Base-by-base conservation (phyloP, 1,140 invertebrate species). In the Trichogramma pretiosum region DNA sequence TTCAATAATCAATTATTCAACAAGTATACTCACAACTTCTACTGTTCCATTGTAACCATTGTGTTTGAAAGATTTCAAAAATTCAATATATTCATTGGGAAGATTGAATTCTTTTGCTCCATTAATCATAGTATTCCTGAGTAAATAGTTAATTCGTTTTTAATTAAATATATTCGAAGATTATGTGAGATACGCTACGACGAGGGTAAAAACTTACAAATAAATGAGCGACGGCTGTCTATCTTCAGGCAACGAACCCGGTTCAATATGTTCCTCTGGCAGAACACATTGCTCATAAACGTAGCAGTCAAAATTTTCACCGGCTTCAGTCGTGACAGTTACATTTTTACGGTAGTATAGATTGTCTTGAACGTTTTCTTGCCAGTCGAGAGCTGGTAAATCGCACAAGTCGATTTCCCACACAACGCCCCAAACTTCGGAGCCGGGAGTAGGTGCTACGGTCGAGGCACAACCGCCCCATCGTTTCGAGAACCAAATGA, bases 401-500 rank as follows among this genome's bases (percentile, higher is more conserved):
- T 91, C 77, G 24, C 64, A 62, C 14, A 74, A 70, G 53, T 81
- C 64, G 42, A 91, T 65, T 70, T 83, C 77, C 87, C 87, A 93
- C 35, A 93, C 63, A 30, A 83, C 81, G 28, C 88, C 88, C 82
- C 84, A 91, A 3, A 89, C 77, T 54, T 76, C 56, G 16, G 64
- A 58, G 19, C 72, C 63, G 19, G 67, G 33, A 26, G 70, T 74
- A 14, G 83, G 79, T 4, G 82, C 74, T 54, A 92, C 84, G 10
- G 87, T 89, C 1, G 87, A 85, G 7, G 80, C 77, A 19, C 77
- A 67, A 22, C 89, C 89, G 49, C 76, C 61, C 89, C 88, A 92
- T 53, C 76, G 62, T 40, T 78, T 68, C n/a, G 79, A 80, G 57
- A 75, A 77, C 28, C 73, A 74, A 21, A 76, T 75, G 63, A 89